Evolutionary conservation across 2,888 invertebrate species (phyloP).

Genomic region (Chaetogeoica ovagalla): DNA sequence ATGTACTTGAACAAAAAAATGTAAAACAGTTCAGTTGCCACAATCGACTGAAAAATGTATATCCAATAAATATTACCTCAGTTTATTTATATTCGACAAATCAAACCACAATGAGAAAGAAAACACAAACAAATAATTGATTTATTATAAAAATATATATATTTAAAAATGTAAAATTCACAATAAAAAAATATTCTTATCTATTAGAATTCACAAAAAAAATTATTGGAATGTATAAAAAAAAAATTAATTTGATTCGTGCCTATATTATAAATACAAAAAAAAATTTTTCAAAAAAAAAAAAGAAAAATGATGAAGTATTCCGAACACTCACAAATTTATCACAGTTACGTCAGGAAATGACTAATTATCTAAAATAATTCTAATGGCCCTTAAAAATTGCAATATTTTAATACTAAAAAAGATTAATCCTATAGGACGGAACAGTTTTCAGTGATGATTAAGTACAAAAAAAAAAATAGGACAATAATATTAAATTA

Average conservation of each 20-base stretch:
- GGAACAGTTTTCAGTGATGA: slow-evolving; percentile 44
- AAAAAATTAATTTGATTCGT: slow-evolving; percentile 44
- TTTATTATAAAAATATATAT: slow-evolving; percentile 13
- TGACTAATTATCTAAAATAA: slow-evolving; percentile 40
- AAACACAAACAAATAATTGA: not conserved
- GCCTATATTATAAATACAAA: slow-evolving; percentile 29
- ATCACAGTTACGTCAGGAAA: slow-evolving; percentile 47
- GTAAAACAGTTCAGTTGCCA: not conserved
- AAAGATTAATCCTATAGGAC: slow-evolving; percentile 28
- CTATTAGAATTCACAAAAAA: slow-evolving; percentile 6
- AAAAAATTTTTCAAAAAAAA: not conserved
- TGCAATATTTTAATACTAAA: slow-evolving; percentile 17
- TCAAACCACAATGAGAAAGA: not conserved
- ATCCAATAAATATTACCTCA: not conserved
- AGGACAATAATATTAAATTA: not conserved
- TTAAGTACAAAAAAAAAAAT: slow-evolving; percentile 40
- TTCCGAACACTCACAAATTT: slow-evolving; percentile 42
- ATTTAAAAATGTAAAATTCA: slow-evolving; percentile 4
- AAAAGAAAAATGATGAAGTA: slow-evolving; percentile 28
- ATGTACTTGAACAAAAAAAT: too few species aligned
- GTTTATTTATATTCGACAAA: not conserved
- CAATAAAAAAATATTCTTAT: slow-evolving; percentile 14
- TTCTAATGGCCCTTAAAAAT: slow-evolving; percentile 38
- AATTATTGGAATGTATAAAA: slow-evolving; percentile 39
- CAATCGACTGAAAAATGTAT: too few species aligned